A percentile compares a stretch with the other conserved stretches of the same genome.
phyloP scores from a whole-genome alignment of 2,113 vertebrate species.

The Cyrtonyx montezumae region DNA sequence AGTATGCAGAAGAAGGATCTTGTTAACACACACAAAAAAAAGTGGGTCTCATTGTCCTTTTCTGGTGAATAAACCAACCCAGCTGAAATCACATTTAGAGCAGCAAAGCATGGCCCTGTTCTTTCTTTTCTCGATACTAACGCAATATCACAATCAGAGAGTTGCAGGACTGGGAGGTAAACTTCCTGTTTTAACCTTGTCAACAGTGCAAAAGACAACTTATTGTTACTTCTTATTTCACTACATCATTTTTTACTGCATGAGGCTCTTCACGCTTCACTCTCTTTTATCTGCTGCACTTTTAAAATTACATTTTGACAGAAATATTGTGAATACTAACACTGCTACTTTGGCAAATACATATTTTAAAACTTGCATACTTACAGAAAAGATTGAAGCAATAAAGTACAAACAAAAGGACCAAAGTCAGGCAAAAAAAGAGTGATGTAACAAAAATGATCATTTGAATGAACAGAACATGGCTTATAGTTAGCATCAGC shows the following conservation, averaged over 20 bases:
- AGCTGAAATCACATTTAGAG: background rate
- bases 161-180: background rate
- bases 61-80: background rate
- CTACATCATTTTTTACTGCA: background rate
- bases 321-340: background rate
- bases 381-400: background rate
- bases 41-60: background rate
- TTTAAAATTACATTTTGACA: background rate
- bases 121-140: background rate
- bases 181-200: background rate
- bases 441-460: background rate
- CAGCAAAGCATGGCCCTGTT: background rate
- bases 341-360: background rate
- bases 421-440: background rate
- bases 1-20: background rate
- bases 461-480: constrained; percentile 15
- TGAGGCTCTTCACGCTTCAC: background rate
- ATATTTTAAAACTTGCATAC: background rate
- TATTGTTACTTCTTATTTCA: background rate
- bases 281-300: background rate
- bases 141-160: background rate
- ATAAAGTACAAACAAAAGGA: background rate
- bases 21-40: background rate
- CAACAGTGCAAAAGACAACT: rapidly evolving
- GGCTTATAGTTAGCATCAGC: background rate